Base-by-base conservation (phyloP, 1,140 invertebrate species). In the Oreohelix idahoensis region DNA sequence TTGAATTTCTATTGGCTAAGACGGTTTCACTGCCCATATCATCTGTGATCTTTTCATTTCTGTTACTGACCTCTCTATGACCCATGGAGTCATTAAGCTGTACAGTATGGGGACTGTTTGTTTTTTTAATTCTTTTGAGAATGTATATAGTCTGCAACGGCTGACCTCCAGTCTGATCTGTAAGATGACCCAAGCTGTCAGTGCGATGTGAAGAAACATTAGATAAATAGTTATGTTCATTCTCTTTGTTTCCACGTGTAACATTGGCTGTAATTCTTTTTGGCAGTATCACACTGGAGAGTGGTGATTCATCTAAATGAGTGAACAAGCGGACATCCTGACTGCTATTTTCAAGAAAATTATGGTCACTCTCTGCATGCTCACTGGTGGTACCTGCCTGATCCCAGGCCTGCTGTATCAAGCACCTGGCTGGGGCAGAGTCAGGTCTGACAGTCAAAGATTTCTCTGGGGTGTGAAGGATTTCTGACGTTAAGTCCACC, bases 361-460 rank as follows among this genome's bases (percentile, higher is more conserved):
- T 4, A 58, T 20, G 20, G 2, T 15, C 53, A 58, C 10, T 5
- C 4, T 20, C 53, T 2, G 15, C 53, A 58, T 20, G 4, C 26
- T 58, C 53, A n/a, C 53, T 58, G 53, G 20, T 4, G 23, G 15
- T 23, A n/a, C 53, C 2, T 58, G 63, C 63, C 20, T 66, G n/a
- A 32, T 66, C 63, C 63, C 63, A 66, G 17, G 63, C 63, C 29
- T 32, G 63, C 20, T 66, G 63, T 66, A 66, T 66, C n/a, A 66
- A 32, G 29, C 29, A 32, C 29, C 32, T 66, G 1, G 63, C 17
- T 29, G 63, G n/a, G 11, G 63, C 63, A 66, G 63, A 66, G 0
- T 66, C 63, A 29, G 63, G 29, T 66, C 63, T 66, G 63, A 17
- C 2, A n/a, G 13, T 23, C 15, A 58, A 10, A 10, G 63, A 29